Evolutionary conservation across 2,113 vertebrate species (phyloP).

Genomic region (Leptodactylus fuscus): DNA sequence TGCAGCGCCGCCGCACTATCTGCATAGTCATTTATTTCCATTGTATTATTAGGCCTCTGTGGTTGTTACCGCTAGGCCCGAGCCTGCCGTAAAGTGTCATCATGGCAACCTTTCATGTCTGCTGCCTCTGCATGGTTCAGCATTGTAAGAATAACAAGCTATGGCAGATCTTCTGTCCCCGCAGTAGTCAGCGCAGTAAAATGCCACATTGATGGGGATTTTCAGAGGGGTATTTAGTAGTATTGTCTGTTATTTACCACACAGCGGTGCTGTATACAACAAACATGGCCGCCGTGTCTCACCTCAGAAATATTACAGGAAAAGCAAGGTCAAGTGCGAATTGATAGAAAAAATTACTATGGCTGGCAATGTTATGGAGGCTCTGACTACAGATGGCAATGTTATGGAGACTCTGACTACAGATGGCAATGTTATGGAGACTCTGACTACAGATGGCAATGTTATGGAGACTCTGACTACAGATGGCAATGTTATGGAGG

Average conservation of each 20-base stretch:
- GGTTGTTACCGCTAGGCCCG: conserved; percentile 15
- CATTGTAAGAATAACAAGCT: too few species aligned
- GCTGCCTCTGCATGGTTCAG: background rate
- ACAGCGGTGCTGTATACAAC: too few species aligned
- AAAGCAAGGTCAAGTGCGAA: too few species aligned
- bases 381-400: background rate
- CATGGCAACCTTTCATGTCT: background rate
- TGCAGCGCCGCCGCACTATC: too few species aligned
- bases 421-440: background rate
- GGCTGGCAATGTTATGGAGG: background rate
- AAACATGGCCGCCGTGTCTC: too few species aligned
- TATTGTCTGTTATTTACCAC: too few species aligned
- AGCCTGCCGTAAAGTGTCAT: background rate
- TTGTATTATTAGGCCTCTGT: too few species aligned
- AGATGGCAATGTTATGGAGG: background rate
- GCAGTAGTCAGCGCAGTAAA: background rate
- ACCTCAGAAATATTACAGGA: too few species aligned
- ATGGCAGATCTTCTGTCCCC: background rate
- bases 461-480: background rate
- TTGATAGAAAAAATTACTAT: too few species aligned
- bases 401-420: too few species aligned
- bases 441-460: background rate
- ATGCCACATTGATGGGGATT: background rate
- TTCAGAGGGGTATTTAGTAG: too few species aligned
- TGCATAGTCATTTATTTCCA: too few species aligned